A percentile compares a stretch with the other conserved stretches of the same genome.
phyloP scores from a whole-genome alignment of 2,113 vertebrate genomes.

The Thymallus thymallus region DNA sequence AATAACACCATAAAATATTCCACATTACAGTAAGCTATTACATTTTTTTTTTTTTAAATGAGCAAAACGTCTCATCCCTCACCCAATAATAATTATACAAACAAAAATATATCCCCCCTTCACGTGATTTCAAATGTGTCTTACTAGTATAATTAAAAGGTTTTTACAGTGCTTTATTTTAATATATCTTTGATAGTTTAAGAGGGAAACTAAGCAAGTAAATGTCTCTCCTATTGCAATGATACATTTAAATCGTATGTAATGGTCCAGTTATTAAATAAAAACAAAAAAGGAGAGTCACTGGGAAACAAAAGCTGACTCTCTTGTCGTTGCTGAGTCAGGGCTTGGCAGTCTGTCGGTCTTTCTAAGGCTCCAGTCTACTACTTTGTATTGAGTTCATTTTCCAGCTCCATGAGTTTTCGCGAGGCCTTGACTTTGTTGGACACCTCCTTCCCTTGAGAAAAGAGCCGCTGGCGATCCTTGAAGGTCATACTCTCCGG shows the following conservation, averaged over 20 bases:
- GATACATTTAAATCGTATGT: conserved; percentile 67
- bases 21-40: conserved; percentile 69
- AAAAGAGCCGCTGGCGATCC: conserved; percentile 97
- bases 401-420: conserved; percentile 96
- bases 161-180: conserved; percentile 83
- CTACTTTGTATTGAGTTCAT: conserved; percentile 94
- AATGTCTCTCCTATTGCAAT: conserved; percentile 71
- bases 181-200: conserved; percentile 75
- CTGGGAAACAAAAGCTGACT: conserved; percentile 21
- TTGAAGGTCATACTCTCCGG: conserved; percentile 94
- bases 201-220: conserved; percentile 60
- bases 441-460: conserved; percentile 95
- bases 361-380: conserved; percentile 31
- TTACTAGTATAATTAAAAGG: conserved; percentile 74
- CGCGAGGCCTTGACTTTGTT: conserved; percentile 97
- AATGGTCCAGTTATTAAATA: conserved; percentile 72
- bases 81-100: conserved; percentile 62
- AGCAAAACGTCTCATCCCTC: conserved; percentile 49
- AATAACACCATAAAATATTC: conserved; percentile 74
- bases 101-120: conserved; percentile 76
- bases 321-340: neutral
- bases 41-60: conserved; percentile 26
- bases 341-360: neutral
- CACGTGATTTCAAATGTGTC: conserved; percentile 64
- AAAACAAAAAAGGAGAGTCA: conserved; percentile 58